phyloP scores from a whole-genome alignment of 2,113 vertebrate genomes.

The Lycocorax pyrrhopterus region DNA sequence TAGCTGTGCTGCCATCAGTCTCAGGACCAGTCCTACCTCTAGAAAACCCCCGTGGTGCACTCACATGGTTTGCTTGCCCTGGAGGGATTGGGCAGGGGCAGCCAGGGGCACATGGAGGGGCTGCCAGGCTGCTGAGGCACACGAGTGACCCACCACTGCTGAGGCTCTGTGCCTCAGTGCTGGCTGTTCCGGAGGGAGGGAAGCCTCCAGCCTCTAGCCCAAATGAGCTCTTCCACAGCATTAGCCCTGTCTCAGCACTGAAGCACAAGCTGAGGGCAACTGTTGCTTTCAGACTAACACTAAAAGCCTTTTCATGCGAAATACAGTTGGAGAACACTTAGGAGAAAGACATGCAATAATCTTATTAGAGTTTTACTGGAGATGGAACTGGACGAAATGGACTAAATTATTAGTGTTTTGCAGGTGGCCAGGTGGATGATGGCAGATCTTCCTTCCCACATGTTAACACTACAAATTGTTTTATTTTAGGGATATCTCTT shows the following conservation, averaged over 20 bases:
- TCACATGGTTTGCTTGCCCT: fast-evolving
- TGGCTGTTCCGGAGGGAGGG: fast-evolving
- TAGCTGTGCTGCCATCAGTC: neutral
- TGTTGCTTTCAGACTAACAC: neutral
- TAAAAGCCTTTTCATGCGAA: neutral
- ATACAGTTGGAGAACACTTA: neutral
- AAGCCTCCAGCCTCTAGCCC: neutral
- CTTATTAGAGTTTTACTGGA: neutral
- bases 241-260: neutral
- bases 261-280: neutral
- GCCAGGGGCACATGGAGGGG: neutral
- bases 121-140: neutral
- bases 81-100: neutral
- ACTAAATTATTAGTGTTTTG: neutral
- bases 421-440: neutral
- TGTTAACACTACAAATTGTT: neutral
- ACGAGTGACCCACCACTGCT: fast-evolving
- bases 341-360: neutral
- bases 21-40: neutral
- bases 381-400: neutral
- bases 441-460: neutral
- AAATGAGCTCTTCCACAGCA: neutral
- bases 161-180: fast-evolving
- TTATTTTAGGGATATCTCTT: neutral
- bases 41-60: neutral